phyloP scores from a whole-genome alignment of 1,140 invertebrate species.

The Dolichoris vasculosae region DNA sequence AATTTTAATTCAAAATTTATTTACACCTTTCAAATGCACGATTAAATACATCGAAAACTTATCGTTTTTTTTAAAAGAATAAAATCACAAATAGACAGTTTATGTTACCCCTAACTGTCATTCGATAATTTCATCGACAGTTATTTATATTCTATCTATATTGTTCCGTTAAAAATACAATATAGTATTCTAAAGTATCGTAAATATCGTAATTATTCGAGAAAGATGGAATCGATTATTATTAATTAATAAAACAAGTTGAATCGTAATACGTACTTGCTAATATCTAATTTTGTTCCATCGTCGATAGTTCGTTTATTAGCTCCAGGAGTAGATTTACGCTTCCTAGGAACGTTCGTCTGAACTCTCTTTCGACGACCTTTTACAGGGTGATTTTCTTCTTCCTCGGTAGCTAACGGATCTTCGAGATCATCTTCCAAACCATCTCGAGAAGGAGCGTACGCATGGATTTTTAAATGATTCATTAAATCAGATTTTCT shows the following conservation, averaged over 20 bases:
- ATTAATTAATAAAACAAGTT: background rate
- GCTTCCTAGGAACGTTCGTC: slow-evolving; percentile 66
- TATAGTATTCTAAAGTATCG: background rate
- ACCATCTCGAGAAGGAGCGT: slow-evolving; percentile 75
- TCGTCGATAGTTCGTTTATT: slow-evolving; percentile 59
- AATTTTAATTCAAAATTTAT: too few relatives aligned
- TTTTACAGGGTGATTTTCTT: slow-evolving; percentile 64
- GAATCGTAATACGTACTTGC: slow-evolving; percentile 63
- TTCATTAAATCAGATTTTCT: slow-evolving; percentile 86
- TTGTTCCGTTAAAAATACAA: background rate
- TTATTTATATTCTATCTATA: too few relatives aligned
- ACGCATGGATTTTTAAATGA: slow-evolving; percentile 87
- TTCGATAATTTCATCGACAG: too few relatives aligned
- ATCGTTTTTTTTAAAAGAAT: too few relatives aligned
- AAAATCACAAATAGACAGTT: too few relatives aligned
- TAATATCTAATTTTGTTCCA: slow-evolving; percentile 60
- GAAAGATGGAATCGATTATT: background rate
- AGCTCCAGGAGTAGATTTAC: slow-evolving; percentile 58
- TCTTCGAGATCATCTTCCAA: slow-evolving; percentile 74
- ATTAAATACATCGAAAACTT: too few relatives aligned
- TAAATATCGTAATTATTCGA: background rate
- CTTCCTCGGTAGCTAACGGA: slow-evolving; percentile 64
- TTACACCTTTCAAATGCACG: too few relatives aligned
- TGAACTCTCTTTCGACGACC: slow-evolving; percentile 71
- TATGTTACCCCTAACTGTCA: too few relatives aligned